Conservation (phyloP, 1,140 invertebrate genomes). For the Branchinecta lindahli region DNA sequence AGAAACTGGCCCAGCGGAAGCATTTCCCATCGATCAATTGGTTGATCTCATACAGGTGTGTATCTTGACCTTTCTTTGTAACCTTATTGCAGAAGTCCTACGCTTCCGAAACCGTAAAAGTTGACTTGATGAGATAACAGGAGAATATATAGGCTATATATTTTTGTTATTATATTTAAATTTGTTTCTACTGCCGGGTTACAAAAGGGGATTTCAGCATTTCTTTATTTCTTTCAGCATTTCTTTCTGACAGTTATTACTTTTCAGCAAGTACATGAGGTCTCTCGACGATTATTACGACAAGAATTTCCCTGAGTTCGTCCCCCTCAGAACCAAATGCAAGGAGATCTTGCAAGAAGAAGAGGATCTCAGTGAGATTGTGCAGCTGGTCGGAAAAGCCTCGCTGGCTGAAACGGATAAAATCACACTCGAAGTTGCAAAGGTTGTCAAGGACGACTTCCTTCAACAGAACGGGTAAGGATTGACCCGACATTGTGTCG, state of each 20-base stretch:
- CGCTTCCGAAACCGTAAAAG: too few species aligned
- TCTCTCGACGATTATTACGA: constrained; percentile 99
- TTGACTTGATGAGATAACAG: too few species aligned
- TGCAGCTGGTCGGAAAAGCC: constrained; percentile 97
- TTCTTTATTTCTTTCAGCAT: neutral
- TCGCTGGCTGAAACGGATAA: constrained; percentile 97
- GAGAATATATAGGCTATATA: too few species aligned
- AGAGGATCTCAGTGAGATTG: constrained; percentile 99
- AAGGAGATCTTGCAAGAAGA: constrained; percentile 98
- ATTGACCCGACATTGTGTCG: neutral
- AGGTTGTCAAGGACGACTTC: constrained; percentile 97
- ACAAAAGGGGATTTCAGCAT: neutral
- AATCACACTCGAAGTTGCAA: constrained; percentile 97
- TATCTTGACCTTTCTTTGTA: too few species aligned
- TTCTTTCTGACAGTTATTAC: constrained; percentile 32
- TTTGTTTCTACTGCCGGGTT: too few species aligned
- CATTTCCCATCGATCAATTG: constrained; percentile 99
- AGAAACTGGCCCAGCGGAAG: constrained; percentile 97
- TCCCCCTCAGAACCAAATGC: constrained; percentile 79
- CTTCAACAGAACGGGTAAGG: constrained; percentile 85
- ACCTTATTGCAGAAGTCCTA: too few species aligned
- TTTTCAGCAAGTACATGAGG: constrained; percentile 86
- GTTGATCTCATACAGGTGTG: constrained; percentile 85
- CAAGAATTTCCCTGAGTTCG: constrained; percentile 96
- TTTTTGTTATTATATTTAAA: too few species aligned